Evolutionary conservation across 1,140 invertebrate species (phyloP), one percentile per base, ranked within the genome.

Genomic region (Muscidifurax raptorellus): DNA sequence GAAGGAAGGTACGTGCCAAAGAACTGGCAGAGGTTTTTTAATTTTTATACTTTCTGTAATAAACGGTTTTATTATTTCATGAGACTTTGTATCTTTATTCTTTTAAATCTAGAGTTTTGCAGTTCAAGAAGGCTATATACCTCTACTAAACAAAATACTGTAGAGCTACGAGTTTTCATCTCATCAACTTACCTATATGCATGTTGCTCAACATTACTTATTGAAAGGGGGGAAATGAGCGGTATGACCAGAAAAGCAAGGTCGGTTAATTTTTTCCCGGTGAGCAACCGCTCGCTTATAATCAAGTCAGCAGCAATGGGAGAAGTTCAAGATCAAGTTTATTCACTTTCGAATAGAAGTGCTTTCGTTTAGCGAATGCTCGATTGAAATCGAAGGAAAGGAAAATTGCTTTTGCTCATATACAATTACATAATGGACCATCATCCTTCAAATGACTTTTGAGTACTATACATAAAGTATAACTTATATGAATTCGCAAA

Each of bases 241-340:
- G 2, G 15, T 13, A 75, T 75, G 15, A 80, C 67, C 64, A 32
- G 83, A 59, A 64, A 36, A 44, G 22, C 66, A 12, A 47, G 77
- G 36, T 30, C 6, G 40, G 47, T 25, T 59, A 27, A 52, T n/a
- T 52, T 28, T 78, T 64, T 52, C 9, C 22, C 30, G 25, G 5
- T 22, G 25, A 7, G 28, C 13, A 80, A 25, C 64, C 18, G 40
- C 47, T 83, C 52, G 12, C 25, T 59, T 64, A 44, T 12, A 27
- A 64, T 80, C 71, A 13, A 44, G 36, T 12, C 4, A 6, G 1
- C 44, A 59, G 1, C 36, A 27, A 7, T n/a, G 40, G 15, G 1
- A 52, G 22, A 76, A 83, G 52, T 77, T 83, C 76, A 84, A 80
- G 82, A 83, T 83, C 83, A 84, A 84, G 83, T 80, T 84, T 66